These are phyloP conservation scores for Rhodeus uyekii DNA, from an alignment of 2,797 vertebrate genomes.

Conservation along the genomic window DNA sequence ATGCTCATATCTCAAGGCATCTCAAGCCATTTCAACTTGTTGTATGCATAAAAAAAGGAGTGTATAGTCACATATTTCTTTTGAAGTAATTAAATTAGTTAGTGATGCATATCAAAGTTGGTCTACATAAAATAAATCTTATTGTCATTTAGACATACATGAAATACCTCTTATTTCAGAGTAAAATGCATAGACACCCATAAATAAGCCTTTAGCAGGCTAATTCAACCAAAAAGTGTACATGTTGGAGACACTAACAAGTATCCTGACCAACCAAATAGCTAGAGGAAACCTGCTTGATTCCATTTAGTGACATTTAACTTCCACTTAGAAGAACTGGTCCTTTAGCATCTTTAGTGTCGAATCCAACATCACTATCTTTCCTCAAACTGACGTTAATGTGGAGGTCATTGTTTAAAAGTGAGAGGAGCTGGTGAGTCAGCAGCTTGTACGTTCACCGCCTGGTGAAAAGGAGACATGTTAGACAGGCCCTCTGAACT, in stretches of 20 bases:
- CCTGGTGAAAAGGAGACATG: slow-evolving; percentile 60
- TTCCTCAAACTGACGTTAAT: slow-evolving; percentile 33
- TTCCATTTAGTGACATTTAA: background rate
- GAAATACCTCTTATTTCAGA: background rate
- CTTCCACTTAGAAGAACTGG: background rate
- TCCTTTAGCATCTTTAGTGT: background rate
- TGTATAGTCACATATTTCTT: too few relatives aligned
- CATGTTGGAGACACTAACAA: background rate
- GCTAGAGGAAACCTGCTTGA: background rate
- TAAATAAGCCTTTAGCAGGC: background rate
- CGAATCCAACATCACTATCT: background rate
- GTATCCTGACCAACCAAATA: background rate
- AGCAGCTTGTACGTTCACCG: slow-evolving; percentile 39
- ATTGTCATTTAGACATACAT: background rate
- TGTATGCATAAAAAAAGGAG: too few relatives aligned
- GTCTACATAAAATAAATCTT: background rate
- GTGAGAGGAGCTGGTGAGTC: slow-evolving; percentile 40
- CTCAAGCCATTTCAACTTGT: too few relatives aligned
- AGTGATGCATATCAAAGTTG: background rate
- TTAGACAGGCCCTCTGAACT: slow-evolving; percentile 79
- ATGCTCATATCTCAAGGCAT: too few relatives aligned
- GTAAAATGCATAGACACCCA: background rate
- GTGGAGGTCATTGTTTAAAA: slow-evolving; percentile 54
- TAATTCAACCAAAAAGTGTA: background rate
- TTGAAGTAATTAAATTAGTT: too few relatives aligned